Evolutionary conservation across 2,888 invertebrate genomes (phyloP), one percentile per base, ranked within the genome.

Genomic region (Spicauda simplicius): DNA sequence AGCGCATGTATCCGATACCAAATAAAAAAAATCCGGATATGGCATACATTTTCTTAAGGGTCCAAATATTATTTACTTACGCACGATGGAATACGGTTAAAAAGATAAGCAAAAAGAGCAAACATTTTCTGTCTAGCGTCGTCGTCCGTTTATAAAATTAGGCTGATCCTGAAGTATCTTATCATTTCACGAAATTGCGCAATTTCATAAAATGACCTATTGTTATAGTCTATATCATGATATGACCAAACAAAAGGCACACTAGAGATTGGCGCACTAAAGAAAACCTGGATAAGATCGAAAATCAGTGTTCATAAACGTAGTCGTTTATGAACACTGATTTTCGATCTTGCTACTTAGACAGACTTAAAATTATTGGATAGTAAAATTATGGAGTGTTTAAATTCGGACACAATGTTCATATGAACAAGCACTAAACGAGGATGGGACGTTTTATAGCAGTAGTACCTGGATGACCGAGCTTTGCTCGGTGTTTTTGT

Each of bases 1-100:
- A 25, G 25, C 3, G 5, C 25, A 5, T 25, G 25, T 25, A 25
- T 25, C 25, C 25, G 25, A 25, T 25, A 25, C 5, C 25, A 41
- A 14, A 14, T 4, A 41, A 11, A 12, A 10, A 14, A 41, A 41
- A 41, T 41, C 1, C 14, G 1, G 3, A 14, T 41, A 41, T 41
- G 33, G 8, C 41, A 14, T 11, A 37, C 11, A 8, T 37, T 37
- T 14, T 41, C 41, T 41, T 14, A 41, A 41, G 10, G 41, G 14
- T 41, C 41, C 41, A 41, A 41, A 41, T 45, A 45, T 45, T n/a
- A 45, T 45, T 45, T 45, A 45, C n/a, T 45, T 45, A 45, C 45
- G 45, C n/a, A 5, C 45, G 7, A 45, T 45, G n/a, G 10, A n/a
- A 14, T 14, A 45, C 4, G 45, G 14, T 45, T 45, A n/a, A n/a